A percentile compares a stretch with the other conserved stretches of the same genome.
phyloP scores from a whole-genome alignment of 64 coral and sea anemone species.

The Montipora foliosa region DNA sequence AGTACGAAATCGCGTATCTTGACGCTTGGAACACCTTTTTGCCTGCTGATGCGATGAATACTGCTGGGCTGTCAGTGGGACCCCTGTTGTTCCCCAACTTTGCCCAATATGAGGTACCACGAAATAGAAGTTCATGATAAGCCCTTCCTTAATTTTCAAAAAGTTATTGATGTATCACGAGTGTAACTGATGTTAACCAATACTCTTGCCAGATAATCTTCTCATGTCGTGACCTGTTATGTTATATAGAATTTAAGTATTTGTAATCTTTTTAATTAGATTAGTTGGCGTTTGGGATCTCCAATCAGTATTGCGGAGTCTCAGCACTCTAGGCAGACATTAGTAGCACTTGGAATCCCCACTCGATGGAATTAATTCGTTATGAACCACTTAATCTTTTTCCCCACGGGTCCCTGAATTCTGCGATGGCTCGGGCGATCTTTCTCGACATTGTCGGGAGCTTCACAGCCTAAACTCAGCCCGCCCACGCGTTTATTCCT shows the following conservation, averaged over 20 bases:
- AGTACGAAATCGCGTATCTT: constrained; percentile 5
- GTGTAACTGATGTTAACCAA: not conserved
- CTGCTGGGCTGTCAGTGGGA: constrained; percentile 18
- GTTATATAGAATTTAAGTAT: not conserved
- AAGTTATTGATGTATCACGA: not conserved
- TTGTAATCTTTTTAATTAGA: not conserved
- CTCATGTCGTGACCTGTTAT: not conserved
- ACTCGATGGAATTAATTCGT: too few relatives aligned
- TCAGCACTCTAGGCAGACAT: too few relatives aligned
- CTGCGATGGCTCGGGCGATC: too few relatives aligned
- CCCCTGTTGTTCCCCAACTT: not conserved
- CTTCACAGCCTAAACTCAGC: too few relatives aligned
- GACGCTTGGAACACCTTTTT: not conserved
- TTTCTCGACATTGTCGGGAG: too few relatives aligned
- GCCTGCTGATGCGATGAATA: not conserved
- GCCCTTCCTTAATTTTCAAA: not conserved
- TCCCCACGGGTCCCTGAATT: too few relatives aligned
- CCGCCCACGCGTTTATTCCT: too few relatives aligned
- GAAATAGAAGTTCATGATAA: not conserved
- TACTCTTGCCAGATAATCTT: not conserved
- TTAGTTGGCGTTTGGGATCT: too few relatives aligned
- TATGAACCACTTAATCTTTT: too few relatives aligned
- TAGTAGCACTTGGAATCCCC: too few relatives aligned
- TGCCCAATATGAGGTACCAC: not conserved
- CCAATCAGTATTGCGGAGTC: too few relatives aligned